phyloP scores from a whole-genome alignment of 2,888 invertebrate genomes.

The Amphipoea lucens region DNA sequence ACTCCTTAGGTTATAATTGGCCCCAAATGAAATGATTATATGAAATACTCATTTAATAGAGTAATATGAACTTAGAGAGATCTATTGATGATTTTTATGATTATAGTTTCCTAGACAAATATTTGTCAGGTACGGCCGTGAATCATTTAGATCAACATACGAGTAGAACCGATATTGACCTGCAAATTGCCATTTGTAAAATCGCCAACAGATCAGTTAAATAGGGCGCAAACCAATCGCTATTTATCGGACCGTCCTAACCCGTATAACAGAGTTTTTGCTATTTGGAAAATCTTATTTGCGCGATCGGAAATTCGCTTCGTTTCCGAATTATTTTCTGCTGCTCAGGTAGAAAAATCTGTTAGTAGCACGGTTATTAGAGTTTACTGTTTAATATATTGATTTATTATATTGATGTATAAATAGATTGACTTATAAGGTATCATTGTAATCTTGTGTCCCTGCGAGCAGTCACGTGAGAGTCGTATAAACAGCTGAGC shows the following conservation, averaged over 20 bases:
- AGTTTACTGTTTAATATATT: not conserved
- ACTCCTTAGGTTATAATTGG: not conserved
- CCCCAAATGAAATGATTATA: not conserved
- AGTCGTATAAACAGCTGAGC: too few relatives aligned
- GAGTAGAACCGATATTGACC: not conserved
- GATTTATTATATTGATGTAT: not conserved
- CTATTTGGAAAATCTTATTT: conserved; percentile 21
- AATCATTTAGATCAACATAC: not conserved
- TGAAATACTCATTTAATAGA: not conserved
- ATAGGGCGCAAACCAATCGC: conserved; percentile 8
- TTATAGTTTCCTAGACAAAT: not conserved
- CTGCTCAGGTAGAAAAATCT: not conserved
- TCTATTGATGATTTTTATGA: not conserved
- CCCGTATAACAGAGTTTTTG: conserved; percentile 16
- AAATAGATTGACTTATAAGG: not conserved
- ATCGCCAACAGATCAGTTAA: conserved; percentile 1
- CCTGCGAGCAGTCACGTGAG: not conserved
- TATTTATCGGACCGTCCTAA: conserved; percentile 5
- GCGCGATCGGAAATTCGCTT: conserved; percentile 12
- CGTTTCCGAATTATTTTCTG: not conserved
- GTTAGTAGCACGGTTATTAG: not conserved
- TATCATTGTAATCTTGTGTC: not conserved
- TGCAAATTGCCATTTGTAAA: not conserved
- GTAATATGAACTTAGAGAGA: not conserved
- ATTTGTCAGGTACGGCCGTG: not conserved